Percentiles rank a stretch among this genome's conserved stretches.
phyloP scores from a whole-genome alignment of 1,140 invertebrate genomes.

The Drosophila pruinosa region DNA sequence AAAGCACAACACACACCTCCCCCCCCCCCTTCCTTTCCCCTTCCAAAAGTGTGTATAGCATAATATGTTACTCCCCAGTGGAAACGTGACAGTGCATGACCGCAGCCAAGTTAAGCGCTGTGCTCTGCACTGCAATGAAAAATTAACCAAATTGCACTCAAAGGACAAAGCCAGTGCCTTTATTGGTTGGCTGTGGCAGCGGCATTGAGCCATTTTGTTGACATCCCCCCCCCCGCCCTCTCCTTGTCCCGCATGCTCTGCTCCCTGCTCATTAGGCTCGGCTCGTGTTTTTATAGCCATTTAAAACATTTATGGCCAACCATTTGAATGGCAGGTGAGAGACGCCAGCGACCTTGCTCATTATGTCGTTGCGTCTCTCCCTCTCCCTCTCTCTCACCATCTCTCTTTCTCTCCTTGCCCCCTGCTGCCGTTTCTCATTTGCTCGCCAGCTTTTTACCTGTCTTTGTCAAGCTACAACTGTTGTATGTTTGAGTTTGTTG shows the following conservation, averaged over 20 bases:
- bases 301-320: slow-evolving; percentile 74
- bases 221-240: neutral
- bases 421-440: neutral
- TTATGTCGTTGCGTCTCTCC: slow-evolving; percentile 34
- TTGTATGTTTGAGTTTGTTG: slow-evolving; percentile 36
- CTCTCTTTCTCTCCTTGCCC: neutral
- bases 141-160: slow-evolving; percentile 59
- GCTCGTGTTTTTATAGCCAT: slow-evolving; percentile 61
- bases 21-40: neutral
- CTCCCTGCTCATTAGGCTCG: slow-evolving; percentile 28
- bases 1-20: neutral
- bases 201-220: slow-evolving; percentile 34
- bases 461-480: neutral
- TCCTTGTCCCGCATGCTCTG: neutral
- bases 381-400: neutral
- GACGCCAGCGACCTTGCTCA: slow-evolving; percentile 60
- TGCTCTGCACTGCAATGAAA: slow-evolving; percentile 20
- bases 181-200: slow-evolving; percentile 32
- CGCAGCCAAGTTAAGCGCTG: slow-evolving; percentile 17
- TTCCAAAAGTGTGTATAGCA: neutral
- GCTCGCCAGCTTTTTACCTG: neutral
- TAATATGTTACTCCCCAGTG: neutral
- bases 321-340: slow-evolving; percentile 71
- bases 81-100: slow-evolving; percentile 15
- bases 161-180: slow-evolving; percentile 43